Evolutionary conservation across 1,140 invertebrate genomes (phyloP).

Genomic region (Ooceraea biroi): DNA sequence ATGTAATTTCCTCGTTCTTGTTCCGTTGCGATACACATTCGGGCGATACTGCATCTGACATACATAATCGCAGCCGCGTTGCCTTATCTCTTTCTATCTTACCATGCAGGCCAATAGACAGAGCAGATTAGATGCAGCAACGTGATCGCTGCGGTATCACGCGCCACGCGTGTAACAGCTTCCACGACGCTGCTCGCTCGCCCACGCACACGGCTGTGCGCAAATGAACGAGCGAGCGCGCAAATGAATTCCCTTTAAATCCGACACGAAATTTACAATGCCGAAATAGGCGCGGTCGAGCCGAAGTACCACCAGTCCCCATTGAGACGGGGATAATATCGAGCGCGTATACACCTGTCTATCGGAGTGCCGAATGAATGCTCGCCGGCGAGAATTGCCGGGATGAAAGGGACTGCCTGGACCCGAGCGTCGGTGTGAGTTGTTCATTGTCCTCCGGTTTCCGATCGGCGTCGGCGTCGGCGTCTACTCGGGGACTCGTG

Average conservation of each 20-base stretch:
- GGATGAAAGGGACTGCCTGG: slow-evolving; percentile 33
- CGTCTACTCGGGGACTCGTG: background rate
- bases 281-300: slow-evolving; percentile 43
- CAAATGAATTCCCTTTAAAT: slow-evolving; percentile 24
- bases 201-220: background rate
- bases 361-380: slow-evolving; percentile 45
- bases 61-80: background rate
- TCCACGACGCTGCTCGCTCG: slow-evolving; percentile 22
- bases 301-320: slow-evolving; percentile 1
- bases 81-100: slow-evolving; percentile 28
- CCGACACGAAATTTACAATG: slow-evolving; percentile 50
- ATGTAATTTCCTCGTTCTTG: slow-evolving; percentile 13
- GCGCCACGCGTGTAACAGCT: slow-evolving; percentile 11
- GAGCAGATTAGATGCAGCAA: slow-evolving; percentile 46
- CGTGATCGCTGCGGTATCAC: slow-evolving; percentile 25
- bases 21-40: background rate
- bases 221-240: no score
- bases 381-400: slow-evolving; percentile 38
- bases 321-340: slow-evolving; percentile 52
- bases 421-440: background rate
- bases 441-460: slow-evolving; percentile 51
- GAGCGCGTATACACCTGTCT: slow-evolving; percentile 55
- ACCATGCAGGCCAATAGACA: slow-evolving; percentile 36
- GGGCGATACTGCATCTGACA: slow-evolving; percentile 10
- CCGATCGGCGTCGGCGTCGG: slow-evolving; percentile 9